A percentile compares a stretch with the other conserved stretches of the same genome.
Evolutionary conservation across 2,888 invertebrate species (phyloP).

Genomic region (Reticulitermes lucifugus): DNA sequence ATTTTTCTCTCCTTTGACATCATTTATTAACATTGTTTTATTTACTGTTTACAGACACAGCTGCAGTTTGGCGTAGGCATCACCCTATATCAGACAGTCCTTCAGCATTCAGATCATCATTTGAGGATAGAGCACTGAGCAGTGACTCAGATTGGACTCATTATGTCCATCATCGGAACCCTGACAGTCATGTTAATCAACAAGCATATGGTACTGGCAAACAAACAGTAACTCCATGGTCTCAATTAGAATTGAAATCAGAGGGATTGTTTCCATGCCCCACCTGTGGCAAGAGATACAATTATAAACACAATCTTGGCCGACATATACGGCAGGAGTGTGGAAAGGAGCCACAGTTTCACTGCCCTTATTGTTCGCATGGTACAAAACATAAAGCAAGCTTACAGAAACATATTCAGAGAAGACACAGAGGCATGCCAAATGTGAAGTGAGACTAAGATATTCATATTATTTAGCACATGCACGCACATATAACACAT

Average conservation of each 20-base stretch:
- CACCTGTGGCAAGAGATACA: constrained; percentile 54
- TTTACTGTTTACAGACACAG: not conserved
- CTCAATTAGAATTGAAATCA: not conserved
- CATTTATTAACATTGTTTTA: not conserved
- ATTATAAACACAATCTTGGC: constrained; percentile 52
- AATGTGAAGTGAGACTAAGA: not conserved
- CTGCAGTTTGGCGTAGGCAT: not conserved
- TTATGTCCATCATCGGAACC: not conserved
- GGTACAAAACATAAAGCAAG: constrained; percentile 39
- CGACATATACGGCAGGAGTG: constrained; percentile 57
- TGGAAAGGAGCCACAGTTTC: constrained; percentile 58
- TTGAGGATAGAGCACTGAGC: not conserved
- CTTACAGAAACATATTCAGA: constrained; percentile 36
- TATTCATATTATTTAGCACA: too few species aligned
- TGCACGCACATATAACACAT: too few species aligned
- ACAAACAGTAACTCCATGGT: not conserved
- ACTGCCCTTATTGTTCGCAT: constrained; percentile 56
- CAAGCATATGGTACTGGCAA: not conserved
- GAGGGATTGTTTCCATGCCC: constrained; percentile 51
- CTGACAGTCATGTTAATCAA: not conserved
- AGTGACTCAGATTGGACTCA: not conserved
- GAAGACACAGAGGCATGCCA: not conserved
- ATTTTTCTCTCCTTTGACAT: too few species aligned
- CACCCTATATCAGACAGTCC: not conserved
- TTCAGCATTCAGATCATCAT: not conserved